Evolutionary conservation across 1,140 invertebrate genomes (phyloP).

Genomic region (Mylabris phalerata): DNA sequence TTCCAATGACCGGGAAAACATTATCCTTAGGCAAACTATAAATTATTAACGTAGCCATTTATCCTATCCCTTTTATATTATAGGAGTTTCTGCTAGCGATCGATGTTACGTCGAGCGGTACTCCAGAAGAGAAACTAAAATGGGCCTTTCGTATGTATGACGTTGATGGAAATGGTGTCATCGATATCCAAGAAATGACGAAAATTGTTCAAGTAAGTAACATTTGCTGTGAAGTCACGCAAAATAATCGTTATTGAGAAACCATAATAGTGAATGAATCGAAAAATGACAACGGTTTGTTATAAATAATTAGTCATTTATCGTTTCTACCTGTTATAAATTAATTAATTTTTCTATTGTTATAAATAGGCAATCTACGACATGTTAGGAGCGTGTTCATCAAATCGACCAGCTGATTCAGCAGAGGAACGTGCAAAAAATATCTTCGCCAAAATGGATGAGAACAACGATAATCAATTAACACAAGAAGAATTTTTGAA

Average conservation of each 20-base stretch:
- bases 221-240: background rate
- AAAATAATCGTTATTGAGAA: too few species aligned
- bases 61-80: conserved; percentile 25
- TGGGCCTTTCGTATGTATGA: conserved; percentile 99
- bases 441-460: conserved; percentile 99
- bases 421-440: conserved; percentile 96
- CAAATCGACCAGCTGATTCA: conserved; percentile 83
- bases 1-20: background rate
- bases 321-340: background rate
- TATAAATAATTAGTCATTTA: background rate
- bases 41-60: conserved; percentile 28
- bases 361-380: conserved; percentile 92
- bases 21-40: conserved; percentile 7
- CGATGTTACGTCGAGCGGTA: conserved; percentile 95
- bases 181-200: conserved; percentile 94
- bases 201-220: conserved; percentile 83
- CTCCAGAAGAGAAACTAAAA: conserved; percentile 96
- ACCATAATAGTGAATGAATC: too few species aligned
- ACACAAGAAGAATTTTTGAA: conserved; percentile 98
- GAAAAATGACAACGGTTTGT: too few species aligned
- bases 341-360: background rate
- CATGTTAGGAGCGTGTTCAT: conserved; percentile 93
- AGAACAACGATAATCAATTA: conserved; percentile 96
- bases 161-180: conserved; percentile 98
- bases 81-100: conserved; percentile 96